A percentile compares a stretch with the other conserved stretches of the same genome.
Conservation (phyloP, 2,113 vertebrate genomes). For the Anoura caudifer region DNA sequence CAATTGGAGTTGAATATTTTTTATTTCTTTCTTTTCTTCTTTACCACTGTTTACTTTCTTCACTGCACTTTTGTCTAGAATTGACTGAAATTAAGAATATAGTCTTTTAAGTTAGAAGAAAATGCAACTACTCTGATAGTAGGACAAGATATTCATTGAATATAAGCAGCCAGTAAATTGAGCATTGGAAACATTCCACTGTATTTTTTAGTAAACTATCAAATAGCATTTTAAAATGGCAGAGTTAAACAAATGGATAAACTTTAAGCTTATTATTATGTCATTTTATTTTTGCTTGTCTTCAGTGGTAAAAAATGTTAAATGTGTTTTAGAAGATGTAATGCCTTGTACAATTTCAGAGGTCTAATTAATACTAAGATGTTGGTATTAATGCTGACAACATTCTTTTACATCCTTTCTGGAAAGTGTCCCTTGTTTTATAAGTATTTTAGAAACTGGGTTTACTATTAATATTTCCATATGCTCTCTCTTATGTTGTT, state of each 20-base stretch:
- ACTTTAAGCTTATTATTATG: not conserved
- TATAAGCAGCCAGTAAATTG: not conserved
- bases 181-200: not conserved
- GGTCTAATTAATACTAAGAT: not conserved
- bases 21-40: not conserved
- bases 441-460: constrained; percentile 20
- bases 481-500: constrained; percentile 7
- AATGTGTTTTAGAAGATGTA: not conserved
- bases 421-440: constrained; percentile 24
- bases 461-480: not conserved
- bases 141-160: not conserved
- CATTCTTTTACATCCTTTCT: not conserved
- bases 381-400: too few relatives aligned
- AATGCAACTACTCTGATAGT: not conserved
- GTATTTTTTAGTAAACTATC: not conserved
- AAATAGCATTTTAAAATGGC: not conserved
- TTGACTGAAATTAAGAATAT: constrained; percentile 45
- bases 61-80: not conserved
- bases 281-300: constrained; percentile 8
- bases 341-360: not conserved
- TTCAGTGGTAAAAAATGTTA: not conserved
- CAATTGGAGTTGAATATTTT: not conserved
- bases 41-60: not conserved
- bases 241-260: not conserved
- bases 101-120: constrained; percentile 34